Percentiles rank a stretch among this genome's conserved stretches.
Conservation (phyloP, 2,113 vertebrate species). For the Phalacrocorax aristotelis region DNA sequence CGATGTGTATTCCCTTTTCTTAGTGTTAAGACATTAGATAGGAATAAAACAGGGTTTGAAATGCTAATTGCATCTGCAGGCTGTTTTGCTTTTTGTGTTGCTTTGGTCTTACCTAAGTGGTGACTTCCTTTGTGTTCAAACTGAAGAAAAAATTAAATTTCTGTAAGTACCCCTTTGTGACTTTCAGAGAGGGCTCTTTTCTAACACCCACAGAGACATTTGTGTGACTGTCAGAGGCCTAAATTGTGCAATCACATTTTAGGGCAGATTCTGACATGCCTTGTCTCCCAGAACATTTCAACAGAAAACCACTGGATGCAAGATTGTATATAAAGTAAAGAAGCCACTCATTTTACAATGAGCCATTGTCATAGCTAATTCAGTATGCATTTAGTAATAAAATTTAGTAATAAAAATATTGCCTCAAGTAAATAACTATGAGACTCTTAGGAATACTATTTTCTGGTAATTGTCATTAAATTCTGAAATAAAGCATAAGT, state of each 20-base stretch:
- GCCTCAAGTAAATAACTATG: not conserved
- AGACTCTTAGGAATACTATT: not conserved
- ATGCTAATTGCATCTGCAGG: not conserved
- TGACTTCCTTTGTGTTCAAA: not conserved
- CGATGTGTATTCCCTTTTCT: not conserved
- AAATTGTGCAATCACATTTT: not conserved
- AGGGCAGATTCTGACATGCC: not conserved
- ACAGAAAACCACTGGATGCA: not conserved
- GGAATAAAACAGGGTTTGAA: not conserved
- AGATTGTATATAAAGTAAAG: not conserved
- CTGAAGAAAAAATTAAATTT: not conserved
- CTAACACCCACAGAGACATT: not conserved
- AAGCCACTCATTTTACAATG: not conserved
- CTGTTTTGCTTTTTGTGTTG: not conserved
- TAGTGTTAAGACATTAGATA: not conserved
- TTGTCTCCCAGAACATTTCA: not conserved
- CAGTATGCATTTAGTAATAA: not conserved
- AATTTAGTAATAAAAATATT: not conserved
- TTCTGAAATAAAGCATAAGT: not conserved
- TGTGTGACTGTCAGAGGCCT: not conserved
- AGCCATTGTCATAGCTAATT: not conserved
- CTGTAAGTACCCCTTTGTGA: not conserved
- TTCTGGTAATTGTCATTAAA: not conserved
- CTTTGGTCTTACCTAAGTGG: not conserved
- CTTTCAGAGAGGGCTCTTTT: not conserved